Conservation (phyloP, 2,797 vertebrate genomes). For the Pitangus sulphuratus region DNA sequence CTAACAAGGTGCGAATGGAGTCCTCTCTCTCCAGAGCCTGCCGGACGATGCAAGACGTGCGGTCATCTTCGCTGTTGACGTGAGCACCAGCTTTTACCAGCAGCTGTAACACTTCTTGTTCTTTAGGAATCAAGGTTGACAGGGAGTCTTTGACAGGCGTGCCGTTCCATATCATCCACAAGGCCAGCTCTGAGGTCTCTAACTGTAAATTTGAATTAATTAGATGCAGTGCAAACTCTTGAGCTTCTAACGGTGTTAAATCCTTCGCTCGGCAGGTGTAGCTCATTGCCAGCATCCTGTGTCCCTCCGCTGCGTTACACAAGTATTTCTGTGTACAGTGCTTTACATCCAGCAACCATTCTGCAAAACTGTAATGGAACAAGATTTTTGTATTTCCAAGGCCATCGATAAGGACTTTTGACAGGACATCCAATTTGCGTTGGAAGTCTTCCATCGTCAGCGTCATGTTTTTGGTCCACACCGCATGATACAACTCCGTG, state of each 20-base stretch:
- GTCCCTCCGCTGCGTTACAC: constrained; percentile 95
- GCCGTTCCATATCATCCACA: constrained; percentile 99
- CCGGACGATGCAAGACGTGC: constrained; percentile 91
- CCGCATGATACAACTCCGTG: constrained; percentile 92
- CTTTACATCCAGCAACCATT: constrained; percentile 98
- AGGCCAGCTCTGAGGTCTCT: constrained; percentile 90
- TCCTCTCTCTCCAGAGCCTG: constrained; percentile 96
- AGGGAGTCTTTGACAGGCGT: constrained; percentile 95
- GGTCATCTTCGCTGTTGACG: constrained; percentile 92
- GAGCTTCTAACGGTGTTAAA: constrained; percentile 90
- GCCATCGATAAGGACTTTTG: constrained; percentile 93
- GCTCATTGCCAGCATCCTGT: constrained; percentile 97
- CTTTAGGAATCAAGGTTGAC: constrained; percentile 91
- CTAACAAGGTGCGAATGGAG: constrained; percentile 92
- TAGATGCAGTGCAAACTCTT: constrained; percentile 95
- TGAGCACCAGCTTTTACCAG: constrained; percentile 96
- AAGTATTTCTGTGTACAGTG: constrained; percentile 98
- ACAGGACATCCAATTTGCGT: constrained; percentile 96
- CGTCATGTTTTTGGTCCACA: constrained; percentile 96
- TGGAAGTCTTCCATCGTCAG: constrained; percentile 95
- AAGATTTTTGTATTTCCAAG: constrained; percentile 92
- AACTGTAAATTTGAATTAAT: constrained; percentile 94
- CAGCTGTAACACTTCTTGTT: constrained; percentile 96
- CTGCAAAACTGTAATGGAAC: constrained; percentile 98
- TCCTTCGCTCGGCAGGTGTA: constrained; percentile 94